Base-by-base conservation (phyloP, 2,888 invertebrate genomes). In the Pheosia tremula region DNA sequence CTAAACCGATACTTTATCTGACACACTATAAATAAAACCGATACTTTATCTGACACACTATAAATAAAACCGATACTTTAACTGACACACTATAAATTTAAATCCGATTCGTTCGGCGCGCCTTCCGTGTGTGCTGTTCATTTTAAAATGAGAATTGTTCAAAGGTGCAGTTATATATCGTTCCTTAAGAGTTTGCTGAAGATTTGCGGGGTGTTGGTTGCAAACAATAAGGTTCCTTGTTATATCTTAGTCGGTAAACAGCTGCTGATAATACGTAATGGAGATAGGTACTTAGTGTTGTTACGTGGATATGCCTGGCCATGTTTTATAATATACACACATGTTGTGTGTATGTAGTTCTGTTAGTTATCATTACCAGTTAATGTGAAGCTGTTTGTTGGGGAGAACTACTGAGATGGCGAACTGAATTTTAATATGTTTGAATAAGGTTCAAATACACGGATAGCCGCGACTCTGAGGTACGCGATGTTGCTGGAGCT, bases 81-180 rank as follows among this genome's bases (percentile, higher is more conserved):
- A 9, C 9, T 10, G 43, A 43, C 4, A 59, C 56, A 60, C 11
- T n/a, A 52, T 43, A 57, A n/a, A n/a, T 39, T 60, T 60, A 57
- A 56, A 58, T 47, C 24, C 56, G 24, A 57, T 47, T 56, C 61
- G 63, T 53, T 36, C 36, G 8, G 36, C 3, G 10, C 43, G 58
- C 3, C 45, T 58, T 52, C 56, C 60, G 39, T 38, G 45, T 57
- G 55, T 55, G 56, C 62, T 54, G 62, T 70, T 63, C 77, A 77
- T 75, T 70, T 66, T 76, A 56, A n/a, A 75, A 64, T 75, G 77
- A 72, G 72, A 64, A 74, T 61, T 61, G 61, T 63, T 61, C 55
- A 41, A 50, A 45, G 57, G 56, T 59, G 11, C 37, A 38, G 43
- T 13, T 62, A 62, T 67, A 55, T 64, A 67, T 62, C 58, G 62